These are phyloP conservation scores for Cheilosia scutellata DNA, from an alignment of 2,888 invertebrate genomes.

Conservation along the genomic window DNA sequence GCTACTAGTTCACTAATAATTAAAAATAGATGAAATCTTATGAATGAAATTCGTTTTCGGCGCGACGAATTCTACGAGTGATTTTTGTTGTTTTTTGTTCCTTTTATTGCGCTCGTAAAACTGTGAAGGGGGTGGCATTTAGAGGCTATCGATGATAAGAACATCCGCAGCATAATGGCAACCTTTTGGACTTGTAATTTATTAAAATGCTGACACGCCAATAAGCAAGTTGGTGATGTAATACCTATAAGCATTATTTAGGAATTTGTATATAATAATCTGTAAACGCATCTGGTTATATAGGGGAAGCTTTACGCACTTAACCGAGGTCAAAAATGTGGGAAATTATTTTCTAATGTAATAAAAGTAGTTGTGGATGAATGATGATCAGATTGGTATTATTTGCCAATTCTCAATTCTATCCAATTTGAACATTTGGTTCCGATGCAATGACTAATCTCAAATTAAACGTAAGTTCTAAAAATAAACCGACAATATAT, in stretches of 20 bases:
- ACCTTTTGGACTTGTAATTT: slow-evolving; percentile 56
- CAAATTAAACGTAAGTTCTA: slow-evolving; percentile 51
- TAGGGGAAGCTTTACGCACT: background rate
- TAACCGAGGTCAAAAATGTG: slow-evolving; percentile 20
- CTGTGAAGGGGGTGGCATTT: background rate
- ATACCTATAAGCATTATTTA: slow-evolving; percentile 13
- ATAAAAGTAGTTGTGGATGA: background rate
- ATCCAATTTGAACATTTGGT: background rate
- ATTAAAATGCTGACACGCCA: slow-evolving; percentile 58
- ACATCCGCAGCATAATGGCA: slow-evolving; percentile 61
- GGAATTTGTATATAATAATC: background rate
- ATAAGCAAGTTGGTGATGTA: background rate
- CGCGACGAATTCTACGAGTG: slow-evolving; percentile 20
- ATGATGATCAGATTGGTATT: background rate
- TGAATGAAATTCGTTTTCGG: slow-evolving; percentile 58
- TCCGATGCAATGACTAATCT: background rate
- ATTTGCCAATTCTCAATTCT: background rate
- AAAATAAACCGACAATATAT: slow-evolving; percentile 63
- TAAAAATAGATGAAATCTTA: slow-evolving; percentile 65
- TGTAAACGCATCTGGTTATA: slow-evolving; percentile 45
- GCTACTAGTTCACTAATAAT: slow-evolving; percentile 58
- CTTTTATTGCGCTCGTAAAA: slow-evolving; percentile 39
- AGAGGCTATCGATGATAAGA: slow-evolving; percentile 27
- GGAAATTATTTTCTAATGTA: slow-evolving; percentile 13
- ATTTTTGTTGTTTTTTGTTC: slow-evolving; percentile 7